Evolutionary conservation across 2,888 invertebrate species (phyloP).

Genomic region (Cyrtodaria siliqua): DNA sequence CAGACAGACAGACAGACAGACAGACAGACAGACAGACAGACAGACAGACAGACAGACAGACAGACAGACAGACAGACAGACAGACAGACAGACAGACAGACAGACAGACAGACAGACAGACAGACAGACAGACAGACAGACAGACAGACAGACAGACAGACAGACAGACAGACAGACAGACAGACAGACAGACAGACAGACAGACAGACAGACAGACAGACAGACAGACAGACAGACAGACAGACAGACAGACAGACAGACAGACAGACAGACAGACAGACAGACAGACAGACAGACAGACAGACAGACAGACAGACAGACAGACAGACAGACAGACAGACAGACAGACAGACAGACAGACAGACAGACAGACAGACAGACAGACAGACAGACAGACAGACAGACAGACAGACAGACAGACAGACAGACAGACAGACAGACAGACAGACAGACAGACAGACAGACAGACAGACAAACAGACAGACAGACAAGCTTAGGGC

Average conservation of each 20-base stretch:
- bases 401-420: conserved; percentile 3
- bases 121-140: conserved; percentile 3
- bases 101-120: conserved; percentile 3
- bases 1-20: conserved; percentile 3
- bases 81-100: conserved; percentile 3
- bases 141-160: conserved; percentile 3
- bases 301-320: conserved; percentile 3
- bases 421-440: conserved; percentile 3
- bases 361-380: conserved; percentile 3
- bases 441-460: conserved; percentile 3
- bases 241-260: conserved; percentile 3
- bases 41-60: conserved; percentile 3
- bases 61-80: conserved; percentile 3
- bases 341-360: conserved; percentile 3
- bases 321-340: conserved; percentile 3
- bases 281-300: conserved; percentile 3
- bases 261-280: conserved; percentile 3
- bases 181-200: conserved; percentile 3
- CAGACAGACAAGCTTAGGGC: no score
- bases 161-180: conserved; percentile 3
- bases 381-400: conserved; percentile 3
- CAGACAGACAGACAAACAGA: no score
- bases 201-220: conserved; percentile 3
- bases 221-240: conserved; percentile 3
- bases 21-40: conserved; percentile 3